A percentile compares a stretch with the other conserved stretches of the same genome.
phyloP scores from a whole-genome alignment of 2,888 invertebrate genomes.

The Aplocera efformata region DNA sequence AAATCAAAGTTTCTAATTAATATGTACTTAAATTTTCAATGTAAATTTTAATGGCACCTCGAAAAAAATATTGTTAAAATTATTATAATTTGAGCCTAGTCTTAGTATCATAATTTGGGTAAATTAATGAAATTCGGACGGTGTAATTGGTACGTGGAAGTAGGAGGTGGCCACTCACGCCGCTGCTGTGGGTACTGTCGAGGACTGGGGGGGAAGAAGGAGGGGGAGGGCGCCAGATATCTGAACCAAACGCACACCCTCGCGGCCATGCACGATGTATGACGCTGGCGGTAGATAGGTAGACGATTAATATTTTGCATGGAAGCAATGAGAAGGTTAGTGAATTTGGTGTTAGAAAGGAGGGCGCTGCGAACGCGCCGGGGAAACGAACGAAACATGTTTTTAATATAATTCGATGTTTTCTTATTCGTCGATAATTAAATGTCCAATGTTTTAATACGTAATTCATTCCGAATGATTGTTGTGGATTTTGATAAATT shows the following conservation, averaged over 20 bases:
- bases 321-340: constrained; percentile 76
- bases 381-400: constrained; percentile 40
- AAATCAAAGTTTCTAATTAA: constrained; percentile 76
- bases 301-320: constrained; percentile 50
- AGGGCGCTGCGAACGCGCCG: constrained; percentile 42
- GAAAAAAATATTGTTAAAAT: constrained; percentile 64
- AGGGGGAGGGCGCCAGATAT: constrained; percentile 12
- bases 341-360: constrained; percentile 65
- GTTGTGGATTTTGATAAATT: constrained; percentile 40
- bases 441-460: constrained; percentile 59
- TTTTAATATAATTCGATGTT: constrained; percentile 58
- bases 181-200: constrained; percentile 13
- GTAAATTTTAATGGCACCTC: constrained; percentile 75
- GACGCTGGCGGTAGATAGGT: constrained; percentile 43
- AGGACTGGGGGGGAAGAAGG: too few species aligned
- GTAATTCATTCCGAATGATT: constrained; percentile 54
- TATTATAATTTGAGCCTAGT: constrained; percentile 76
- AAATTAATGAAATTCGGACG: constrained; percentile 52
- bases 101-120: constrained; percentile 74
- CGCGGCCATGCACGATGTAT: constrained; percentile 17
- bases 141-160: constrained; percentile 40
- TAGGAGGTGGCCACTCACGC: constrained; percentile 12
- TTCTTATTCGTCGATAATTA: constrained; percentile 56
- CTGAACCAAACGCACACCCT: constrained; percentile 54
- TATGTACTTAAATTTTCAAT: constrained; percentile 79